Conservation (phyloP, 2,888 invertebrate species). For the Andrena bicolor region DNA sequence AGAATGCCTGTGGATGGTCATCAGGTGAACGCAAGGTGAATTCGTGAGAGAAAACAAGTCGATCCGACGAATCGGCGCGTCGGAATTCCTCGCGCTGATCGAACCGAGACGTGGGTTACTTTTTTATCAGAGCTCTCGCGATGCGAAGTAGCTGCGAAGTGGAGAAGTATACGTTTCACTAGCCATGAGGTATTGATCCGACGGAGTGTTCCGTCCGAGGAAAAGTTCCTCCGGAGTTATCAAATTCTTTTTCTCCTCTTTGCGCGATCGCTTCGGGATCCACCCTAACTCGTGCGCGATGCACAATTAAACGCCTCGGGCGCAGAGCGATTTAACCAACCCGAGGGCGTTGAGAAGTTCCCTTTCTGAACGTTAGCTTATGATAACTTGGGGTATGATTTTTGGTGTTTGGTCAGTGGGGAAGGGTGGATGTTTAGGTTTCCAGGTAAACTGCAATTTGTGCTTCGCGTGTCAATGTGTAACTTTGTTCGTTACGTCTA, state of each 20-base stretch:
- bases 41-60: neutral
- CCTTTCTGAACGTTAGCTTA: neutral
- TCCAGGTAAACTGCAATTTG: too few species aligned
- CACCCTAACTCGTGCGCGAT: neutral
- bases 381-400: neutral
- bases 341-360: neutral
- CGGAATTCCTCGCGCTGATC: neutral
- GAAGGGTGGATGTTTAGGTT: too few species aligned
- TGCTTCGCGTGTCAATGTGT: too few species aligned
- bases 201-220: neutral
- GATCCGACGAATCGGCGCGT: neutral
- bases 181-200: conserved; percentile 43
- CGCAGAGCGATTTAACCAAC: neutral
- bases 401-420: neutral
- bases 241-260: conserved; percentile 25
- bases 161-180: conserved; percentile 22
- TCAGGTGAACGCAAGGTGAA: neutral
- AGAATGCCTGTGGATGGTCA: neutral
- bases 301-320: conserved; percentile 1
- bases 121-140: neutral
- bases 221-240: conserved; percentile 29
- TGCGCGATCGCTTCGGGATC: neutral
- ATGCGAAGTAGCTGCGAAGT: conserved; percentile 22
- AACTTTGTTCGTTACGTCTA: too few species aligned
- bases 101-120: neutral